A percentile compares a stretch with the other conserved stretches of the same genome.
phyloP scores from a whole-genome alignment of 2,888 invertebrate species.

The Pharmacophagus antenor region DNA sequence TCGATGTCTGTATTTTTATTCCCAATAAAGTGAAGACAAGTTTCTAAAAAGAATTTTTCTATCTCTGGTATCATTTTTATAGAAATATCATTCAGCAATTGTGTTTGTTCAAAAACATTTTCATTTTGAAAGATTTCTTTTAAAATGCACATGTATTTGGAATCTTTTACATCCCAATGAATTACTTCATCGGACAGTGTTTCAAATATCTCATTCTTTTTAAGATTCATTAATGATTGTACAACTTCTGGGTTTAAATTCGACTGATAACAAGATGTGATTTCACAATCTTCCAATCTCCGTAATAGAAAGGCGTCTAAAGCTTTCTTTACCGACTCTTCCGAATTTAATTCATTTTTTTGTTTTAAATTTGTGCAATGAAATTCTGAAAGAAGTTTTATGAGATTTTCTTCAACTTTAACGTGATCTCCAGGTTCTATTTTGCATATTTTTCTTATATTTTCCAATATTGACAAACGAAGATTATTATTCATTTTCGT shows the following conservation, averaged over 20 bases:
- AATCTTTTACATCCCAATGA: slow-evolving; percentile 45
- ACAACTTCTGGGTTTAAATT: slow-evolving; percentile 55
- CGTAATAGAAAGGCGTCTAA: slow-evolving; percentile 61
- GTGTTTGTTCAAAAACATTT: slow-evolving; percentile 32
- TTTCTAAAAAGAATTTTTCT: slow-evolving; percentile 50
- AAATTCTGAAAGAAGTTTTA: slow-evolving; percentile 46
- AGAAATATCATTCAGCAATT: slow-evolving; percentile 48
- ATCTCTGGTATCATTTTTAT: slow-evolving; percentile 61
- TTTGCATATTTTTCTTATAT: slow-evolving; percentile 60
- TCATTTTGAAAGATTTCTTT: slow-evolving; percentile 46
- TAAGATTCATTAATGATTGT: slow-evolving; percentile 62
- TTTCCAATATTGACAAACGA: slow-evolving; percentile 53
- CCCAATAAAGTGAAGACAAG: slow-evolving; percentile 42
- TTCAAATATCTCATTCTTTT: slow-evolving; percentile 42
- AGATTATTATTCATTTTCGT: slow-evolving; percentile 54
- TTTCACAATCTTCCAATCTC: slow-evolving; percentile 47
- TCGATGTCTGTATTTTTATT: slow-evolving; percentile 39
- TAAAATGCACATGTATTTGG: slow-evolving; percentile 44
- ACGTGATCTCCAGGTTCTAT: slow-evolving; percentile 54
- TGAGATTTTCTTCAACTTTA: slow-evolving; percentile 51
- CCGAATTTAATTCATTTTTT: slow-evolving; percentile 13
- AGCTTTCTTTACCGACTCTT: slow-evolving; percentile 40
- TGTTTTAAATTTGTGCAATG: slow-evolving; percentile 45
- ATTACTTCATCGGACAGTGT: slow-evolving; percentile 49
- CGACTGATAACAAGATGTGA: slow-evolving; percentile 44